A percentile compares a stretch with the other conserved stretches of the same genome.
Conservation (phyloP, 2,888 invertebrate species). For the Erynnis tages region DNA sequence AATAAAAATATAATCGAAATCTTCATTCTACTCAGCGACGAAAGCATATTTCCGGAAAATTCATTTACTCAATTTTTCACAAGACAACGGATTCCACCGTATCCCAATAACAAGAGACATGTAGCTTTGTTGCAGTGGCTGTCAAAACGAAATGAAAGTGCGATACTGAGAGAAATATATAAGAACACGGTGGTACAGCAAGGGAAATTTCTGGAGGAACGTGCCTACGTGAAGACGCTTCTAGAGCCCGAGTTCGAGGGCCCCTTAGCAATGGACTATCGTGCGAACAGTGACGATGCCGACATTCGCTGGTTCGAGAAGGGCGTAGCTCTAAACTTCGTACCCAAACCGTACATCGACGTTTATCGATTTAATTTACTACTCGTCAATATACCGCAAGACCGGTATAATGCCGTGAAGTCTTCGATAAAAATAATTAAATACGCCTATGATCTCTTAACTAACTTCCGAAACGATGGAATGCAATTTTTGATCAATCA, state of each 20-base stretch:
- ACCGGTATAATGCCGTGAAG: not conserved
- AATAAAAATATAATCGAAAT: constrained; percentile 18
- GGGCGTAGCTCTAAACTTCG: constrained; percentile 4
- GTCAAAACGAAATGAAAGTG: not conserved
- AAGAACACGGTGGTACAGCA: not conserved
- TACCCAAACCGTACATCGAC: constrained; percentile 13
- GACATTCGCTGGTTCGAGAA: constrained; percentile 1
- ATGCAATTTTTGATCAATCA: not conserved
- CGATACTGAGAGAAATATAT: not conserved
- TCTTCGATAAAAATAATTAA: not conserved
- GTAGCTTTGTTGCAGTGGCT: not conserved
- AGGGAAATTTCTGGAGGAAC: not conserved
- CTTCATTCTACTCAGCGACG: constrained; percentile 42
- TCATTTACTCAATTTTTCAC: constrained; percentile 30
- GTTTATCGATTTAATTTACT: not conserved
- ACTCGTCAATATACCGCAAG: too few relatives aligned
- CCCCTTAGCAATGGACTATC: not conserved
- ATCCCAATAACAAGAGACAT: not conserved
- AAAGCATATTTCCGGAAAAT: constrained; percentile 34
- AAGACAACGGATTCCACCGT: not conserved
- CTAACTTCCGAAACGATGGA: constrained; percentile 3
- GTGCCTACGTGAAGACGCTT: not conserved
- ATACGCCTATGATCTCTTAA: constrained; percentile 15
- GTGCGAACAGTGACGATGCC: not conserved
- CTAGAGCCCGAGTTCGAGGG: not conserved